Conservation (phyloP, 2,797 vertebrate species). For the Eupleurogrammus muticus region DNA sequence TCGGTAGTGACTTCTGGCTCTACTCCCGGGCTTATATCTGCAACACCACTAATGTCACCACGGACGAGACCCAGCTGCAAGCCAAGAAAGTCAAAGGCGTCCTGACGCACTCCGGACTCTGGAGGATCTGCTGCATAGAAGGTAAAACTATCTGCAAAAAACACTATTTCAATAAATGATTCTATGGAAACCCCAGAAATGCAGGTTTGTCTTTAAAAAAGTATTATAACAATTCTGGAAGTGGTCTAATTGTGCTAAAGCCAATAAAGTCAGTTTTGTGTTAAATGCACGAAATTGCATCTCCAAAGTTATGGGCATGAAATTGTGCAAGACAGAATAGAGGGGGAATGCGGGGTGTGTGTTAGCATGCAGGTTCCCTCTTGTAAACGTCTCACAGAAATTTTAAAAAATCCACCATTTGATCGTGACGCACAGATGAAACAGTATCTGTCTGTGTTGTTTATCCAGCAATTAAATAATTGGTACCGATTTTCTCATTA, state of each 20-base stretch:
- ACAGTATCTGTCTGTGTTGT: background rate
- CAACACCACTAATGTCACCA: slow-evolving; percentile 91
- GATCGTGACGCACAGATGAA: background rate
- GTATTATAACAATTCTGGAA: too few relatives aligned
- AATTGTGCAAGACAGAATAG: background rate
- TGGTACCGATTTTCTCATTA: background rate
- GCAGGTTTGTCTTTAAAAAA: too few relatives aligned
- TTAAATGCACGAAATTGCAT: background rate
- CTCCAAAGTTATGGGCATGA: background rate
- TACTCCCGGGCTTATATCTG: slow-evolving; percentile 95
- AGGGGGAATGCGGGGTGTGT: background rate
- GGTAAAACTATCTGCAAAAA: slow-evolving; percentile 75
- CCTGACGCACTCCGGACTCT: slow-evolving; percentile 94
- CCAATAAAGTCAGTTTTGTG: too few relatives aligned
- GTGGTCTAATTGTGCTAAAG: background rate
- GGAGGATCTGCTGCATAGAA: slow-evolving; percentile 96
- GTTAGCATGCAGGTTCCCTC: background rate
- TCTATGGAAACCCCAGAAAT: too few relatives aligned
- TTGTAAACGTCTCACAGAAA: slow-evolving; percentile 14
- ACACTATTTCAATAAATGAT: too few relatives aligned
- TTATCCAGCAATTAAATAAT: background rate
- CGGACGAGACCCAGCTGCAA: slow-evolving; percentile 87
- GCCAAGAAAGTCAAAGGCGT: slow-evolving; percentile 87
- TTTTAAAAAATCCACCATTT: too few relatives aligned
- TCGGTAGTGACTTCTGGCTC: slow-evolving; percentile 97